These are phyloP conservation scores for Alcis repandata DNA, from an alignment of 2,888 invertebrate species.

Conservation along the genomic window DNA sequence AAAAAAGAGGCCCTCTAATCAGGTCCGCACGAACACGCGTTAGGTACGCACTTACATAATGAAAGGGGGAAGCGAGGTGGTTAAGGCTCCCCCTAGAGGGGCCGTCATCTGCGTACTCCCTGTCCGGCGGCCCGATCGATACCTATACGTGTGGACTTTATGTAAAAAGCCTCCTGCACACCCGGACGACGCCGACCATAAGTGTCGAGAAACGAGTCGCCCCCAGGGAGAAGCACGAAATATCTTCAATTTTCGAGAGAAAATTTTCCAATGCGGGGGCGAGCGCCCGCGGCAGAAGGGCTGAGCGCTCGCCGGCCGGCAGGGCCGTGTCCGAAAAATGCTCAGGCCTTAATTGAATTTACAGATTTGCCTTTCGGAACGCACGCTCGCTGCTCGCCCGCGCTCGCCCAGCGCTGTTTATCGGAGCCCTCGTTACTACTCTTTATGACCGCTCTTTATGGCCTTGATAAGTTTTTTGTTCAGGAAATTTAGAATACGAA, in stretches of 20 bases:
- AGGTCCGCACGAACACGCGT: slow-evolving; percentile 86
- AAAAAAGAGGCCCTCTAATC: slow-evolving; percentile 86
- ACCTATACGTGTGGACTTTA: slow-evolving; percentile 87
- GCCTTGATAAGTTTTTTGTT: slow-evolving; percentile 62
- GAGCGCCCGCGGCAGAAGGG: slow-evolving; percentile 83
- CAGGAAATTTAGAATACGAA: slow-evolving; percentile 48
- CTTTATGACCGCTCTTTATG: slow-evolving; percentile 62
- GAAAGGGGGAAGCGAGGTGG: slow-evolving; percentile 82
- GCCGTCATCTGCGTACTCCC: slow-evolving; percentile 86
- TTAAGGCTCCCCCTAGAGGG: slow-evolving; percentile 59
- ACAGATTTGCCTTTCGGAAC: slow-evolving; percentile 84
- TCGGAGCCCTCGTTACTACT: slow-evolving; percentile 74
- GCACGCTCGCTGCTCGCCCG: slow-evolving; percentile 61
- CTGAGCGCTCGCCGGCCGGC: slow-evolving; percentile 69
- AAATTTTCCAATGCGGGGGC: slow-evolving; percentile 86
- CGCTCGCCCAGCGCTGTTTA: slow-evolving; percentile 64
- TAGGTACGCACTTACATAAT: slow-evolving; percentile 86
- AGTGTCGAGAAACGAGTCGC: slow-evolving; percentile 86
- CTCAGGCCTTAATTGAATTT: slow-evolving; percentile 85
- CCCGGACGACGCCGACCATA: slow-evolving; percentile 85
- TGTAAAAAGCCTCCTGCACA: slow-evolving; percentile 86
- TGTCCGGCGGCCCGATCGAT: slow-evolving; percentile 85
- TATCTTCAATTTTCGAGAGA: slow-evolving; percentile 87
- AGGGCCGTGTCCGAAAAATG: slow-evolving; percentile 84
- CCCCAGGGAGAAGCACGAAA: slow-evolving; percentile 84